Base-by-base conservation (phyloP, 2,113 vertebrate genomes). In the Lophura nycthemera region DNA sequence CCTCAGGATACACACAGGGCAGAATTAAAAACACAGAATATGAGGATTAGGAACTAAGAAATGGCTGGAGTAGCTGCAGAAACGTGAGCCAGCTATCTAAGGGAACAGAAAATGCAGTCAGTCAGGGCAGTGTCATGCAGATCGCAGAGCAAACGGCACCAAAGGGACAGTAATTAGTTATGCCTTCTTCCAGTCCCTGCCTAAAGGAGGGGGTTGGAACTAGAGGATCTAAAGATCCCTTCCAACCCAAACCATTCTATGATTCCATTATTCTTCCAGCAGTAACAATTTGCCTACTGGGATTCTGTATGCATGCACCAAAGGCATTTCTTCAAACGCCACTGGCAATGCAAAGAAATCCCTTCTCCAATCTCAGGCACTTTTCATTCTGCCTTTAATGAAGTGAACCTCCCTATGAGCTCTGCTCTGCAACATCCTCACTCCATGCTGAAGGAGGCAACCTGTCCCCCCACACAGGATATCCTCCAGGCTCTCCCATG, bases 401-500 rank as follows among this genome's bases (percentile, higher is more conserved):
- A 66, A 77, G 52, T 1, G 8, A 73, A 48, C 6, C 4, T 27
- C 63, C 50, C 18, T 0, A 3, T 8, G 59, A 82, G 47, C 32
- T 52, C 36, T 30, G 11, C 0, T 2, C 42, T 64, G 14, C 54
- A 7, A 50, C 43, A 18, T 3, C 63, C 24, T 29, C 48, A 4
- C 40, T n/a, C 45, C 48, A 13, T 12, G 11, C 8, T 29, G 48
- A 6, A 30, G 29, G 81, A 9, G 18, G 84, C 18, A 22, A 30
- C 4, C 32, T 1, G 1, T 4, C 56, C 78, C 56, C 8, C 56
- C 56, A 19, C 25, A 0, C 43, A 19, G 45, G 52, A 30, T 21
- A 4, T 8, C 25, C 38, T 42, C 45, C 29, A 5, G 56, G 57
- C 66, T 70, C 57, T 18, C 47, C 52, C 30, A 32, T 48, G 22